These are phyloP conservation scores for Phasia obesa DNA, from an alignment of 2,888 invertebrate genomes.

Conservation along the genomic window DNA sequence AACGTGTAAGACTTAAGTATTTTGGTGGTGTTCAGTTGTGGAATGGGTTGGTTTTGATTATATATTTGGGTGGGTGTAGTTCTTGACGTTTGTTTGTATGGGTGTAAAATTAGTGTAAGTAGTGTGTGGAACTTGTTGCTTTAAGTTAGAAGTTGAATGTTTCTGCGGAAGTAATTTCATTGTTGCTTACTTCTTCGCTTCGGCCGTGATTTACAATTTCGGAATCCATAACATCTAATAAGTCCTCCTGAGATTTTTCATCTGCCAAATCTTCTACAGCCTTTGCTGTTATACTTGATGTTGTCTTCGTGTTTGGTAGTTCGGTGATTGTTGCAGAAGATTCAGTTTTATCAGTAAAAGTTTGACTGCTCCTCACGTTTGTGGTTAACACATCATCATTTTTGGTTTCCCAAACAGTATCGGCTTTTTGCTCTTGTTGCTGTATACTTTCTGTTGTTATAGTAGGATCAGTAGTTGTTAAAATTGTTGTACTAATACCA, in stretches of 20 bases:
- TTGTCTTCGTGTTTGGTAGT: neutral
- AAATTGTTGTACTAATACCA: slow-evolving; percentile 19
- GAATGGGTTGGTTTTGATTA: neutral
- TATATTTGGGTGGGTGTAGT: slow-evolving; percentile 50
- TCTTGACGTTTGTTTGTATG: slow-evolving; percentile 50
- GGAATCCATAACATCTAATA: neutral
- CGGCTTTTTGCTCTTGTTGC: neutral
- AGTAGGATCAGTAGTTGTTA: neutral
- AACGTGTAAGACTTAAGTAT: slow-evolving; percentile 25
- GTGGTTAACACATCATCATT: too few relatives aligned
- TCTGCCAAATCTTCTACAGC: neutral
- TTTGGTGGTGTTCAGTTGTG: neutral
- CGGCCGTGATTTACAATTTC: neutral
- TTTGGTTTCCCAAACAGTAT: neutral
- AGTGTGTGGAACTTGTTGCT: slow-evolving; percentile 22
- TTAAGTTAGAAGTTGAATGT: neutral
- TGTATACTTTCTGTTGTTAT: neutral
- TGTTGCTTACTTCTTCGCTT: slow-evolving; percentile 41
- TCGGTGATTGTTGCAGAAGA: neutral
- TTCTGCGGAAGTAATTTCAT: slow-evolving; percentile 30
- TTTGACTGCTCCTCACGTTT: slow-evolving; percentile 21
- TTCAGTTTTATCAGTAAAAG: neutral
- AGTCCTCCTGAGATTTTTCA: neutral
- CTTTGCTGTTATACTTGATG: neutral
- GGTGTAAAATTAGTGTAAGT: slow-evolving; percentile 1